These are phyloP conservation scores for Cephalopachus bancanus DNA, from an alignment of 2,797 vertebrate genomes.

Conservation along the genomic window DNA sequence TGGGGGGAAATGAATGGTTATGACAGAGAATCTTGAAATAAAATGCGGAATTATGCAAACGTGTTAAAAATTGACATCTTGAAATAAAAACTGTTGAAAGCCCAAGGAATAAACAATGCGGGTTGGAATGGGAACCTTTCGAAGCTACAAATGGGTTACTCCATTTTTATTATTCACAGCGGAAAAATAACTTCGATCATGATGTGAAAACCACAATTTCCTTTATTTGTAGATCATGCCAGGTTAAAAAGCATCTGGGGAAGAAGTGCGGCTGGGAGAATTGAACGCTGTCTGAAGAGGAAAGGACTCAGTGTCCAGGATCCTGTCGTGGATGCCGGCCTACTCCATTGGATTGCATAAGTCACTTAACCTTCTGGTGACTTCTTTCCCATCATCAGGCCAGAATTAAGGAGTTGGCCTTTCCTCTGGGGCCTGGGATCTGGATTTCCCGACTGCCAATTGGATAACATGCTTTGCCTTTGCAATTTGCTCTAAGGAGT, in stretches of 20 bases:
- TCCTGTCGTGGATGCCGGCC: background rate
- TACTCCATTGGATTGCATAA: background rate
- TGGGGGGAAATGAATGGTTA: slow-evolving; percentile 72
- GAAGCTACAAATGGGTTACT: slow-evolving; percentile 63
- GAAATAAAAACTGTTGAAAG: slow-evolving; percentile 71
- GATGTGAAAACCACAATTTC: slow-evolving; percentile 84
- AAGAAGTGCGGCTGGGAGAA: slow-evolving; percentile 38
- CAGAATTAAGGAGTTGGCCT: slow-evolving; percentile 31
- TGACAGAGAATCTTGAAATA: slow-evolving; percentile 80
- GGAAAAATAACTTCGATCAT: slow-evolving; percentile 74
- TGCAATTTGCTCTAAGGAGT: slow-evolving; percentile 64
- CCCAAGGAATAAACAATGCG: slow-evolving; percentile 66
- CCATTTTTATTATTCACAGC: slow-evolving; percentile 76
- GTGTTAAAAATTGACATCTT: slow-evolving; percentile 74
- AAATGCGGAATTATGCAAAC: slow-evolving; percentile 82
- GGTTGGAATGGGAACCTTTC: slow-evolving; percentile 25
- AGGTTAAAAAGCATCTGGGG: slow-evolving; percentile 69
- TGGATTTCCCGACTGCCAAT: slow-evolving; percentile 58
- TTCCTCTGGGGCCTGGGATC: slow-evolving; percentile 23
- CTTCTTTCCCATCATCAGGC: slow-evolving; percentile 57
- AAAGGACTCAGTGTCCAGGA: background rate
- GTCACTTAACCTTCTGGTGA: slow-evolving; percentile 75
- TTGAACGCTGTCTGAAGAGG: background rate
- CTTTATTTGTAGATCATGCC: slow-evolving; percentile 80
- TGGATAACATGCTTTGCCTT: slow-evolving; percentile 38